phyloP scores from a whole-genome alignment of 2,113 vertebrate species.

The Chaenogobius annularis region DNA sequence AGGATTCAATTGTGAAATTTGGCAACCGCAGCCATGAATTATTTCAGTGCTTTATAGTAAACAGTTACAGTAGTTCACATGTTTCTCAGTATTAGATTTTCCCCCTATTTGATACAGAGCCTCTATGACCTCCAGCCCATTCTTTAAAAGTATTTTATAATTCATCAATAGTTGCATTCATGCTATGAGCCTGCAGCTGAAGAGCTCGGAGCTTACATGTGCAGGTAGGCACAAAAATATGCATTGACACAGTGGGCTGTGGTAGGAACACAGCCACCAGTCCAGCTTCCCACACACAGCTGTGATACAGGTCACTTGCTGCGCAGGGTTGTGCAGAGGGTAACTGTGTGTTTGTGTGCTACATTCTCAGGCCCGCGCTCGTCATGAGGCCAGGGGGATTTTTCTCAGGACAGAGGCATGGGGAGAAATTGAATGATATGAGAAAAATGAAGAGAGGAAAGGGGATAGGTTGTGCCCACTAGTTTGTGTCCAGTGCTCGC shows the following conservation, averaged over 20 bases:
- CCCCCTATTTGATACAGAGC: not conserved
- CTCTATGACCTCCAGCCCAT: not conserved
- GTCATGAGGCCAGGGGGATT: slow-evolving; percentile 70
- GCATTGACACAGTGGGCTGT: slow-evolving; percentile 39
- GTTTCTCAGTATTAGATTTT: not conserved
- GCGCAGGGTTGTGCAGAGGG: slow-evolving; percentile 44
- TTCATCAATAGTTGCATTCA: not conserved
- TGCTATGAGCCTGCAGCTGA: not conserved
- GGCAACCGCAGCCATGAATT: not conserved
- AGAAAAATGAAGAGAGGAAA: slow-evolving; percentile 66
- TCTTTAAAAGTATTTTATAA: not conserved
- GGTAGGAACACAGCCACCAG: slow-evolving; percentile 47
- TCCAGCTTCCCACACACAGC: slow-evolving; percentile 71
- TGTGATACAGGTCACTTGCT: slow-evolving; percentile 70
- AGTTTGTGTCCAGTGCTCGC: slow-evolving; percentile 28
- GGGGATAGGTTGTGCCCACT: slow-evolving; percentile 65
- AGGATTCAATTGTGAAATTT: not conserved
- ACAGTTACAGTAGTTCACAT: not conserved
- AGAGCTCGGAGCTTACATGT: slow-evolving; percentile 19
- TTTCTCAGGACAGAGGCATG: slow-evolving; percentile 75
- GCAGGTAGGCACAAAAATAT: slow-evolving; percentile 56
- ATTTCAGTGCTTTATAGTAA: not conserved
- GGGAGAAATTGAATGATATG: slow-evolving; percentile 71
- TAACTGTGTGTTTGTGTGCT: slow-evolving; percentile 35
- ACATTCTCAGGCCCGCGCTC: slow-evolving; percentile 71